phyloP scores from a whole-genome alignment of 2,113 vertebrate species.

The Passerina amoena region DNA sequence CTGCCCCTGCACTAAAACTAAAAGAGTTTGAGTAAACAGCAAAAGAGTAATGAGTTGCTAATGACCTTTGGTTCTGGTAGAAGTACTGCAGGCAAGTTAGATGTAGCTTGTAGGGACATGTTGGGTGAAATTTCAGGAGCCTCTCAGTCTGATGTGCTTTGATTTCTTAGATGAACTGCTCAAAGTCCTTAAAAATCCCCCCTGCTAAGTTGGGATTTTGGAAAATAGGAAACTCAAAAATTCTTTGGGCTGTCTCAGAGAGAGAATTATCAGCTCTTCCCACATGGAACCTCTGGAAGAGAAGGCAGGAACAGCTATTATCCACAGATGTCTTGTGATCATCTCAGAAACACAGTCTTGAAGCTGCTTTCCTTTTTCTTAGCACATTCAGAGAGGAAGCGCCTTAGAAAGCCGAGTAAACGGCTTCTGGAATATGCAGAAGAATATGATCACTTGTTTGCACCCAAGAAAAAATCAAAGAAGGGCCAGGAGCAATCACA shows the following conservation, averaged over 20 bases:
- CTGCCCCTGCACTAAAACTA: neutral
- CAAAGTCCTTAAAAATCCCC: neutral
- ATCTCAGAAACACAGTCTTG: constrained; percentile 26
- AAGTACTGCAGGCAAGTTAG: neutral
- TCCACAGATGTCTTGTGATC: neutral
- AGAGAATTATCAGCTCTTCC: neutral
- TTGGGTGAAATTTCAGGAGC: neutral
- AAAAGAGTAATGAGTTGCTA: neutral
- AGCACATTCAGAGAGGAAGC: constrained; percentile 84
- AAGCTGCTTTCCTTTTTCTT: constrained; percentile 59
- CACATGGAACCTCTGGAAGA: neutral
- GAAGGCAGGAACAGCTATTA: neutral
- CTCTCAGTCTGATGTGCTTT: neutral
- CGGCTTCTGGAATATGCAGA: constrained; percentile 92
- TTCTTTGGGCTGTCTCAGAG: neutral
- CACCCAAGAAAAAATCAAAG: constrained; percentile 89
- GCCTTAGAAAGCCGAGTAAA: constrained; percentile 94
- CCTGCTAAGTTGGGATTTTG: neutral
- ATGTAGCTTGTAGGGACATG: neutral
- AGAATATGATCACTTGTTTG: constrained; percentile 92
- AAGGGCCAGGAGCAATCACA: constrained; percentile 80
- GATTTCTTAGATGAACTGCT: neutral
- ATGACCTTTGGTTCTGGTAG: neutral
- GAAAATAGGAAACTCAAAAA: neutral
- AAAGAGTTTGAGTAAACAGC: neutral